A percentile compares a stretch with the other conserved stretches of the same genome.
Conservation (phyloP, 2,113 vertebrate species). For the Panthera uncia region DNA sequence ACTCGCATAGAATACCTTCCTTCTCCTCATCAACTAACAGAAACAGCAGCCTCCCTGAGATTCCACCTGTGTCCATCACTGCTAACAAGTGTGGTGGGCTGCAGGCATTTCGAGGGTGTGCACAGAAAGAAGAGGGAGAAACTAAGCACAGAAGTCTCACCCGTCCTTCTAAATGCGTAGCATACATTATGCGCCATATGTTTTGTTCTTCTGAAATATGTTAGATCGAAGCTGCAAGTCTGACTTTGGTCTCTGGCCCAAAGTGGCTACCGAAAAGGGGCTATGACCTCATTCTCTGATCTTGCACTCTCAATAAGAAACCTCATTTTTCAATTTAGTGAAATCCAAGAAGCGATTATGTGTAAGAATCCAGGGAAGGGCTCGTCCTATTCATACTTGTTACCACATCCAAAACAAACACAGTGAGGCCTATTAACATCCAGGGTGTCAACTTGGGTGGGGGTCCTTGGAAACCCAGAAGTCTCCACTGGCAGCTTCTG, state of each 20-base stretch:
- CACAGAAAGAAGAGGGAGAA: background rate
- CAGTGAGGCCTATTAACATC: conserved; percentile 53
- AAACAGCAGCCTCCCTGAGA: background rate
- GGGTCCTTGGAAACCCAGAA: conserved; percentile 61
- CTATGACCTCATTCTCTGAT: conserved; percentile 72
- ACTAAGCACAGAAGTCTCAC: background rate
- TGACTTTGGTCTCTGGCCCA: conserved; percentile 51
- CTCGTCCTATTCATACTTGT: conserved; percentile 65
- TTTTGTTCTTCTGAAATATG: background rate
- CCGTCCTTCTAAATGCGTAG: background rate
- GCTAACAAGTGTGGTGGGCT: background rate
- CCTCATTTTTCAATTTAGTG: conserved; percentile 71
- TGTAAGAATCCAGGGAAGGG: conserved; percentile 57
- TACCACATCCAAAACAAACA: conserved; percentile 82
- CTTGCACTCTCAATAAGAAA: conserved; percentile 55
- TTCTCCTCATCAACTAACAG: background rate
- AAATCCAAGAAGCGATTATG: conserved; percentile 79
- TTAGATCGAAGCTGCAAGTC: background rate
- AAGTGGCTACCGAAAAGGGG: conserved; percentile 56
- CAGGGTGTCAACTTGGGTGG: conserved; percentile 63
- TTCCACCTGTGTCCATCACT: background rate
- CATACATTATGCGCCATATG: background rate
- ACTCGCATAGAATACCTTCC: background rate
- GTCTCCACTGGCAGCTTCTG: background rate
- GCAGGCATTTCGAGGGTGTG: background rate